Conservation (phyloP, 2,888 invertebrate genomes). For the Tetragonula carbonaria region DNA sequence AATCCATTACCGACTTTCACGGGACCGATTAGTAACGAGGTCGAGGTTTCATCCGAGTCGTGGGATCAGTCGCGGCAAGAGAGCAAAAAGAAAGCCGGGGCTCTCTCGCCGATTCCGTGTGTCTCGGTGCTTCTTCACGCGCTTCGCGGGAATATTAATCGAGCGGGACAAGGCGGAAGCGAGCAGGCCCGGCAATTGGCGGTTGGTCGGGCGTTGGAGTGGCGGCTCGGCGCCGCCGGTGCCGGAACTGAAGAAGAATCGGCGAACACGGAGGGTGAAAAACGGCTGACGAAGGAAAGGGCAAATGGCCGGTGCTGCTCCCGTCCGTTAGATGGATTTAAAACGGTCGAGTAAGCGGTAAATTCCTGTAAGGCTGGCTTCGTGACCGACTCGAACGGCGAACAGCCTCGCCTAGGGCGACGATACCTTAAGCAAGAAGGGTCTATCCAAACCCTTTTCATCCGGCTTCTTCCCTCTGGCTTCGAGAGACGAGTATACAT, state of each 20-base stretch:
- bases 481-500: neutral
- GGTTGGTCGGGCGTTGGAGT: constrained; percentile 52
- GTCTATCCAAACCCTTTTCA: constrained; percentile 25
- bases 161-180: constrained; percentile 42
- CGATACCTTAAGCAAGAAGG: constrained; percentile 32
- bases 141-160: constrained; percentile 74
- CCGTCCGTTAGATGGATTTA: constrained; percentile 72
- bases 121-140: constrained; percentile 12
- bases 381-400: constrained; percentile 47
- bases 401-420: constrained; percentile 59
- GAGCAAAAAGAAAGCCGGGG: constrained; percentile 54
- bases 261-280: constrained; percentile 17
- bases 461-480: constrained; percentile 14
- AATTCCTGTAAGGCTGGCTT: constrained; percentile 67
- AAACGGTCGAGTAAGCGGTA: constrained; percentile 76
- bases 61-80: neutral
- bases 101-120: neutral
- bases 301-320: constrained; percentile 64
- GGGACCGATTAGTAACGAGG: constrained; percentile 65
- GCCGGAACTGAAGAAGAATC: constrained; percentile 35
- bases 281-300: constrained; percentile 34
- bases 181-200: constrained; percentile 26
- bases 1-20: constrained; percentile 70
- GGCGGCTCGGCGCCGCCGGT: constrained; percentile 12
- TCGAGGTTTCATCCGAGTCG: constrained; percentile 54